Evolutionary conservation across 2,113 vertebrate genomes (phyloP).

Genomic region (Leptobrachium leishanense): DNA sequence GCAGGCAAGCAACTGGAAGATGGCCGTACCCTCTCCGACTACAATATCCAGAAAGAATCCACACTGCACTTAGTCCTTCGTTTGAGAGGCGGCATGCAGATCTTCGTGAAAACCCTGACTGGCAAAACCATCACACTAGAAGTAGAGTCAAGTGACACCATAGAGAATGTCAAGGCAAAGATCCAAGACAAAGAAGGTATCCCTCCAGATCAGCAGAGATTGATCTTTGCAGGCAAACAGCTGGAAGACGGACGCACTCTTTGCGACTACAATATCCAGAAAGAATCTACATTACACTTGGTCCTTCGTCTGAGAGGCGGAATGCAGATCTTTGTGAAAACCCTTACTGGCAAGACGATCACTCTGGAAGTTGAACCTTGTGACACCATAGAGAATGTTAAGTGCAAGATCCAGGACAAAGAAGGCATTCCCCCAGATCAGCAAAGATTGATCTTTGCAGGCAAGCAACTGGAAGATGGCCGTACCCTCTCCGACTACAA

Average conservation of each 20-base stretch:
- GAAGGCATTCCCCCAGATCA: conserved; percentile 20
- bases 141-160: no score
- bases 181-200: conserved; percentile 40
- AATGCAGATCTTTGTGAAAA: conserved; percentile 62
- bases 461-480: conserved; percentile 64
- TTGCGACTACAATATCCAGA: conserved; percentile 77
- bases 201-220: conserved; percentile 56
- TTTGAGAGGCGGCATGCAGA: no score
- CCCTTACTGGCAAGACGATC: conserved; percentile 59
- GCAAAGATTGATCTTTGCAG: conserved; percentile 64
- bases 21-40: no score
- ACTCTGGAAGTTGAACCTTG: conserved; percentile 48
- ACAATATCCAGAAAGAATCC: no score
- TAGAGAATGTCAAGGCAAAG: no score
- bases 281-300: conserved; percentile 54
- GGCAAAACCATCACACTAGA: no score
- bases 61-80: no score
- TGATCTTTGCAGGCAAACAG: conserved; percentile 68
- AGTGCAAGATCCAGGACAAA: conserved; percentile 46
- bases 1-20: no score
- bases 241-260: conserved; percentile 60
- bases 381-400: conserved; percentile 59
- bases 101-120: no score
- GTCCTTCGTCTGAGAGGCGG: conserved; percentile 65
- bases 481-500: conserved; percentile 67